Evolutionary conservation across 2,888 invertebrate species (phyloP).

Genomic region (Trissolcus brochymenae): DNA sequence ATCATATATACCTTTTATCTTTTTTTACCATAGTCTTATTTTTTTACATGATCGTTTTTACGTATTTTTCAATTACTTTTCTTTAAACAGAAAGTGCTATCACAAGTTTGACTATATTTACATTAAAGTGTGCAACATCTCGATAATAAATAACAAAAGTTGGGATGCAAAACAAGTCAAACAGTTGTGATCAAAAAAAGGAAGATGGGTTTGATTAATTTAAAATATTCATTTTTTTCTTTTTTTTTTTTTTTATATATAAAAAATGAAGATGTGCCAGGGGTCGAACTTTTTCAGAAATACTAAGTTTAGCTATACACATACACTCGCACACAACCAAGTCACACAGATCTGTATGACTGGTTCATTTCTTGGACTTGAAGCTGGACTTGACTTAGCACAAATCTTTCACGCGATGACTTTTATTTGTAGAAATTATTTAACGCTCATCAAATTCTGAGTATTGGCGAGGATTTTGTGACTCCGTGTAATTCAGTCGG

Average conservation of each 20-base stretch:
- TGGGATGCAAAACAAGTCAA: conserved; percentile 41
- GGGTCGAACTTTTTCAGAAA: too few relatives aligned
- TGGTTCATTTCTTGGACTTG: too few relatives aligned
- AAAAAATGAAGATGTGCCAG: too few relatives aligned
- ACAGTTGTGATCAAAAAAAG: conserved; percentile 33
- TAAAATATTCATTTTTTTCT: too few relatives aligned
- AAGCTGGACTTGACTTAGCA: too few relatives aligned
- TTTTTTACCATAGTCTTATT: background rate
- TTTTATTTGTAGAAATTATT: conserved; percentile 5
- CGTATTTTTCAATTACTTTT: background rate
- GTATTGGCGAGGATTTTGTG: conserved; percentile 33
- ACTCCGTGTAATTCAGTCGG: conserved; percentile 13
- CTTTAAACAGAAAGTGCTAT: conserved; percentile 25
- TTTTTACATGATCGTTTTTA: conserved; percentile 3
- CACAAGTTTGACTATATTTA: conserved; percentile 54
- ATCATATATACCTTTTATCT: conserved; percentile 6
- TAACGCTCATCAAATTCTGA: conserved; percentile 34
- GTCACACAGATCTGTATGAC: too few relatives aligned
- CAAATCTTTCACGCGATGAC: conserved; percentile 6
- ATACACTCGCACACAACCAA: too few relatives aligned
- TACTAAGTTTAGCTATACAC: too few relatives aligned
- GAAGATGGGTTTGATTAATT: too few relatives aligned
- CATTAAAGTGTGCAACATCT: conserved; percentile 35
- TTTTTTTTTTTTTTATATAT: too few relatives aligned
- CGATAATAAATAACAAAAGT: conserved; percentile 5